Evolutionary conservation across 2,113 vertebrate species (phyloP).

Genomic region (Malaclemys terrapin): DNA sequence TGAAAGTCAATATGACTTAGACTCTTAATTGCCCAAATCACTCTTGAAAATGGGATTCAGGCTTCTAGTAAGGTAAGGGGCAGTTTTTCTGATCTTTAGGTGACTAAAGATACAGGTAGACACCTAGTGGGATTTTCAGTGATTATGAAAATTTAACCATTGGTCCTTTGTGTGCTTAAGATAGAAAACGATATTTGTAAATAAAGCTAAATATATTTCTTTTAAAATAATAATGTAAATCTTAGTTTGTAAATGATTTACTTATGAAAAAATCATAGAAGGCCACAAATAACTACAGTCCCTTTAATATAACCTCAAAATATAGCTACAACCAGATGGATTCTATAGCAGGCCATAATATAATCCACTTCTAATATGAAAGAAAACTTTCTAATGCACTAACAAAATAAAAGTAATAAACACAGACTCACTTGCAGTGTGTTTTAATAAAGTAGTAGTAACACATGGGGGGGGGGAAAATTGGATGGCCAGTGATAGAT

Average conservation of each 20-base stretch:
- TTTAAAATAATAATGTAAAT: neutral
- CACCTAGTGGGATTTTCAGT: neutral
- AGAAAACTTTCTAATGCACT: neutral
- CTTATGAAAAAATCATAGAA: neutral
- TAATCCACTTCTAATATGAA: neutral
- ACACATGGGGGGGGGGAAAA: neutral
- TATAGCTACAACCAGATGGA: neutral
- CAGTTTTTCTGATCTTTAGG: neutral
- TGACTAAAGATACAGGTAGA: neutral
- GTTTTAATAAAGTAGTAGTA: neutral
- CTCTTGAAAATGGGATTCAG: neutral
- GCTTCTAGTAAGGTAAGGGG: neutral
- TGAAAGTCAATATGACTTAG: neutral
- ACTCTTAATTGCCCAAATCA: neutral
- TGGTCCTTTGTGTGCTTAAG: neutral
- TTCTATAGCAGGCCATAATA: neutral
- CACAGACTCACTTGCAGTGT: neutral
- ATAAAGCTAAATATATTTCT: neutral
- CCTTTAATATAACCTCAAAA: neutral
- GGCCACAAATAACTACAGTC: neutral
- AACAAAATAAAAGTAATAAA: constrained; percentile 11
- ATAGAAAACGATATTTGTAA: neutral
- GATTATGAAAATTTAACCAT: neutral
- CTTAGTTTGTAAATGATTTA: neutral
- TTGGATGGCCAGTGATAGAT: neutral